Conservation (phyloP, 2,797 vertebrate species). For the Chelon auratus region DNA sequence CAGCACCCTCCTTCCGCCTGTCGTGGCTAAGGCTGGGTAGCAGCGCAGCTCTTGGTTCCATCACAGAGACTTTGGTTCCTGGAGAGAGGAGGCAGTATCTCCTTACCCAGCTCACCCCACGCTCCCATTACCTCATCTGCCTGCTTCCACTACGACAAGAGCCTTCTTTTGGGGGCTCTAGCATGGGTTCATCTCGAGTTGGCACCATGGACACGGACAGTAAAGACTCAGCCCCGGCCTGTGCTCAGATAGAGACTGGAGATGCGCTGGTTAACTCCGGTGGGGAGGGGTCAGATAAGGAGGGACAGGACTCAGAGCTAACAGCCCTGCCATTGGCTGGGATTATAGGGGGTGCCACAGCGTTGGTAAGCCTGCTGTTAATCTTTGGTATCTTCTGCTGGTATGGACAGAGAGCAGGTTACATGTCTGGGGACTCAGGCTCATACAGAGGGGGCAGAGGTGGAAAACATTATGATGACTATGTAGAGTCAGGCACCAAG, state of each 20-base stretch:
- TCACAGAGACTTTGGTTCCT: constrained; percentile 94
- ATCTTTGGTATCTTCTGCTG: constrained; percentile 94
- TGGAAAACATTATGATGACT: constrained; percentile 92
- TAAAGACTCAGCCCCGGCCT: constrained; percentile 88
- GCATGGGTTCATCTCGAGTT: constrained; percentile 66
- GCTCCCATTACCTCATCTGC: constrained; percentile 94
- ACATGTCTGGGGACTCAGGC: constrained; percentile 86
- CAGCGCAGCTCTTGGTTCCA: constrained; percentile 91
- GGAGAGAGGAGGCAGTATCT: constrained; percentile 93
- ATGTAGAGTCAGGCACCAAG: constrained; percentile 94
- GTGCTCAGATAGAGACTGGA: constrained; percentile 93
- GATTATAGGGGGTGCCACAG: constrained; percentile 92
- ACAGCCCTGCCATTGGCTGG: constrained; percentile 90
- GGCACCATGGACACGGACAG: constrained; percentile 79
- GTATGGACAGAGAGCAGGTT: constrained; percentile 91
- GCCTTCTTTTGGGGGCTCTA: constrained; percentile 63
- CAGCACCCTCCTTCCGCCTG: constrained; percentile 90
- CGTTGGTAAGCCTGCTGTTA: constrained; percentile 90
- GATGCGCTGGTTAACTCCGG: constrained; percentile 72
- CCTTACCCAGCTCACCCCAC: constrained; percentile 92
- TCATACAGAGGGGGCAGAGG: constrained; percentile 85
- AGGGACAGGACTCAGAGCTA: constrained; percentile 83
- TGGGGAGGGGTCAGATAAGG: constrained; percentile 74
- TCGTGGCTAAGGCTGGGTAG: constrained; percentile 93
- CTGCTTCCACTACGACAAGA: constrained; percentile 88